phyloP scores from a whole-genome alignment of 2,888 invertebrate genomes.

The Acronicta alni region DNA sequence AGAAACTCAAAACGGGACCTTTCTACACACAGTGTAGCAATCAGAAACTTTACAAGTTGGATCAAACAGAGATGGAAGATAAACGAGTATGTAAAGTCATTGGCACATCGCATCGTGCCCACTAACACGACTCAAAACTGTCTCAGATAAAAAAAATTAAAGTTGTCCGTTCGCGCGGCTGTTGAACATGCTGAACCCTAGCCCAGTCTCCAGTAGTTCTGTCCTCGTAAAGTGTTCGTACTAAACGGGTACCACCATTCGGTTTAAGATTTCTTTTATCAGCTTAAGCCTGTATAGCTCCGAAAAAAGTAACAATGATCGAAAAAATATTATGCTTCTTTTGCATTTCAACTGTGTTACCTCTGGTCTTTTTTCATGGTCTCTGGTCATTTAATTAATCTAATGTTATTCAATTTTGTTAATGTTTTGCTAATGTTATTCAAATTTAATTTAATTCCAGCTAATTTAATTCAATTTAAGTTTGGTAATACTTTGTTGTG shows the following conservation, averaged over 20 bases:
- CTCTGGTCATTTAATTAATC: too few species aligned
- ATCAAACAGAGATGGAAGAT: conserved; percentile 50
- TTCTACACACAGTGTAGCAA: conserved; percentile 22
- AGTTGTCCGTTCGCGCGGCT: conserved; percentile 27
- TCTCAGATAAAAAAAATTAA: conserved; percentile 43
- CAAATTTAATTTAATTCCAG: too few species aligned
- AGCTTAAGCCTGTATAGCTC: too few species aligned
- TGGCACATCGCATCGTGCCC: conserved; percentile 43
- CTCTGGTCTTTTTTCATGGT: too few species aligned
- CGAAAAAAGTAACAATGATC: too few species aligned
- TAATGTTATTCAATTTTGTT: too few species aligned
- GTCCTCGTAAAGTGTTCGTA: neutral
- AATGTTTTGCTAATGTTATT: too few species aligned
- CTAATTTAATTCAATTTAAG: too few species aligned
- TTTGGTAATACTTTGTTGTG: too few species aligned
- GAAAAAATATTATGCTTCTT: too few species aligned
- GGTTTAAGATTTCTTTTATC: too few species aligned
- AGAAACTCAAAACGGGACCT: neutral
- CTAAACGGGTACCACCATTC: neutral
- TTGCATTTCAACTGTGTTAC: too few species aligned
- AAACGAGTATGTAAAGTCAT: conserved; percentile 45
- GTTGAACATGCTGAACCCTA: conserved; percentile 9
- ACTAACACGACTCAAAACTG: conserved; percentile 40
- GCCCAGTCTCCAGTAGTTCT: neutral
- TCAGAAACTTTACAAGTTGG: conserved; percentile 44